Conservation (phyloP, 2,888 invertebrate species). For the Plagiodera versicolora region DNA sequence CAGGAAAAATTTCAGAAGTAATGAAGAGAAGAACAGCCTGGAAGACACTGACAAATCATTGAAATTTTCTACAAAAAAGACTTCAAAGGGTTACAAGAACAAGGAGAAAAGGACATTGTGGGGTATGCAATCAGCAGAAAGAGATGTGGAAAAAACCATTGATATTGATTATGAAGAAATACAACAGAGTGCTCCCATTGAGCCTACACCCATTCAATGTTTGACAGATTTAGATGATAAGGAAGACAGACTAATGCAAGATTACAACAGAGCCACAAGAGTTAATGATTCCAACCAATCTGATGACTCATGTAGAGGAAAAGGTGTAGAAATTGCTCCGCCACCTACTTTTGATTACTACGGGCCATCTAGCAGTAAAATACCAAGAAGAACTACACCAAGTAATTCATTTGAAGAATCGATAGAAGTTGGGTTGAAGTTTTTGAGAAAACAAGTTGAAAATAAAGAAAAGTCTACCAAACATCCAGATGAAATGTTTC, state of each 20-base stretch:
- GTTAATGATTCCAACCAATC: background rate
- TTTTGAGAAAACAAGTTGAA: conserved; percentile 59
- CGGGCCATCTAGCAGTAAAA: conserved; percentile 53
- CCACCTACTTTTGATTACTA: conserved; percentile 69
- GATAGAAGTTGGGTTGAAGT: conserved; percentile 60
- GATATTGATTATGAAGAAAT: conserved; percentile 17
- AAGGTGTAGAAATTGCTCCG: conserved; percentile 63
- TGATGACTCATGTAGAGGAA: conserved; percentile 31
- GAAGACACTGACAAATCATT: conserved; percentile 36
- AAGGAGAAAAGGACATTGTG: background rate
- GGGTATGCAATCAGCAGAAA: conserved; percentile 1
- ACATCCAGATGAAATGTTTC: conserved; percentile 25
- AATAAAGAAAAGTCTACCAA: conserved; percentile 43
- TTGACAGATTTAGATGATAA: conserved; percentile 37
- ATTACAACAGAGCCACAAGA: conserved; percentile 27
- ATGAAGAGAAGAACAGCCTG: conserved; percentile 5
- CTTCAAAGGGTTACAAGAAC: conserved; percentile 13
- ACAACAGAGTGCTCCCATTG: conserved; percentile 30
- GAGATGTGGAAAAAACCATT: background rate
- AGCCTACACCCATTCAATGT: conserved; percentile 38
- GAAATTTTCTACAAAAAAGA: conserved; percentile 47
- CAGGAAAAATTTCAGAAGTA: conserved; percentile 33
- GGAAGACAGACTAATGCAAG: conserved; percentile 32
- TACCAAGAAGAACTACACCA: conserved; percentile 15
- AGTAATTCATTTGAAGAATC: conserved; percentile 54